A percentile compares a stretch with the other conserved stretches of the same genome.
Conservation (phyloP, 2,888 invertebrate genomes). For the Catonia carolina region DNA sequence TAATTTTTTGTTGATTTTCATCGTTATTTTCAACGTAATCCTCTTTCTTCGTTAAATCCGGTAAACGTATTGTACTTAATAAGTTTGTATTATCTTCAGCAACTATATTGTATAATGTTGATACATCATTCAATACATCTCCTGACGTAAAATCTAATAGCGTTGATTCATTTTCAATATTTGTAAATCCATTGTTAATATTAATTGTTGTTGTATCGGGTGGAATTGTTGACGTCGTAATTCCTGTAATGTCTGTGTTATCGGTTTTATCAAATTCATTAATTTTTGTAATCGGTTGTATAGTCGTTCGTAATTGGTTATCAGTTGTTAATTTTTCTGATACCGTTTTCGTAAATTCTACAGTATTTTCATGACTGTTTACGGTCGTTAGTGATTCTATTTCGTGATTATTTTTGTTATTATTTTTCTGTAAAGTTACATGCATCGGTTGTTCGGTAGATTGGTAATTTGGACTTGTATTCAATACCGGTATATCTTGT, state of each 20-base stretch:
- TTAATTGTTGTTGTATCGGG: not conserved
- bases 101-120: constrained; percentile 1
- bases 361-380: too few relatives aligned
- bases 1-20: not conserved
- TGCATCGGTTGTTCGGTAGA: too few relatives aligned
- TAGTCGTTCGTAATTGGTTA: too few relatives aligned
- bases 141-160: too few relatives aligned
- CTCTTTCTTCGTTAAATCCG: not conserved
- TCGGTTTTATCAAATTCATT: too few relatives aligned
- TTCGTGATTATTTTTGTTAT: too few relatives aligned
- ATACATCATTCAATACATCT: not conserved
- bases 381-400: too few relatives aligned
- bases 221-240: not conserved
- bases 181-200: too few relatives aligned
- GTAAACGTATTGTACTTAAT: not conserved
- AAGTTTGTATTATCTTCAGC: not conserved
- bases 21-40: constrained; percentile 1
- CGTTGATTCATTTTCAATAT: too few relatives aligned
- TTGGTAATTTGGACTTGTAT: not conserved
- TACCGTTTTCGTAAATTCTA: not conserved
- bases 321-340: constrained; percentile 1
- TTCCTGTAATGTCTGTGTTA: too few relatives aligned
- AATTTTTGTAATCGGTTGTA: not conserved
- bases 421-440: too few relatives aligned
- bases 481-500: not conserved